A percentile compares a stretch with the other conserved stretches of the same genome.
Evolutionary conservation across 2,888 invertebrate genomes (phyloP).

Genomic region (Chesias legatella): DNA sequence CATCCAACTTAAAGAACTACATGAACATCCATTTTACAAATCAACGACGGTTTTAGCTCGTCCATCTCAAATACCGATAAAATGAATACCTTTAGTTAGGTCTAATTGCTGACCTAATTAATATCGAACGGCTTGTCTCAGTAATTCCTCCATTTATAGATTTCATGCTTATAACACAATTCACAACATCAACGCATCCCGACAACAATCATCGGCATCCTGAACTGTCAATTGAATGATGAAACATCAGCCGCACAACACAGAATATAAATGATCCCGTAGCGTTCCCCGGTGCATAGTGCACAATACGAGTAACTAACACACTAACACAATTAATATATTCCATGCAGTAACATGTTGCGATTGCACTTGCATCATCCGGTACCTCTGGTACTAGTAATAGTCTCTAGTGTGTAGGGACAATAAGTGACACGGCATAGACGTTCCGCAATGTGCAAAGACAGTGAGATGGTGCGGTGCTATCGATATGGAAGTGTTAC

Average conservation of each 20-base stretch:
- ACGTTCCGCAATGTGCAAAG: slow-evolving; percentile 61
- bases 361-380: slow-evolving; percentile 28
- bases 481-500: slow-evolving; percentile 64
- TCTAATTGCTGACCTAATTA: slow-evolving; percentile 4
- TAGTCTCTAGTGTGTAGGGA: slow-evolving; percentile 31
- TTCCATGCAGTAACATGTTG: slow-evolving; percentile 34
- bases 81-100: background rate
- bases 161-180: slow-evolving; percentile 17
- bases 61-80: no score
- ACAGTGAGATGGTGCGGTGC: slow-evolving; percentile 62
- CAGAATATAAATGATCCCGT: slow-evolving; percentile 40
- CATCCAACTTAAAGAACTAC: no score
- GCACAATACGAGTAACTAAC: slow-evolving; percentile 28
- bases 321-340: slow-evolving; percentile 23
- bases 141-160: slow-evolving; percentile 6
- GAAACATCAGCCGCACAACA: slow-evolving; percentile 33
- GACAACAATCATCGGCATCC: slow-evolving; percentile 36
- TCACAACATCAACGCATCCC: slow-evolving; percentile 20
- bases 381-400: no score
- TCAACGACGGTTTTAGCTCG: no score
- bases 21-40: no score
- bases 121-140: background rate
- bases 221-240: slow-evolving; percentile 44
- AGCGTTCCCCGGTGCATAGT: slow-evolving; percentile 32
- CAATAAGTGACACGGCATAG: slow-evolving; percentile 59